Evolutionary conservation across 2,888 invertebrate species (phyloP), one percentile per base, ranked within the genome.

Genomic region (Anthoptus insignis): DNA sequence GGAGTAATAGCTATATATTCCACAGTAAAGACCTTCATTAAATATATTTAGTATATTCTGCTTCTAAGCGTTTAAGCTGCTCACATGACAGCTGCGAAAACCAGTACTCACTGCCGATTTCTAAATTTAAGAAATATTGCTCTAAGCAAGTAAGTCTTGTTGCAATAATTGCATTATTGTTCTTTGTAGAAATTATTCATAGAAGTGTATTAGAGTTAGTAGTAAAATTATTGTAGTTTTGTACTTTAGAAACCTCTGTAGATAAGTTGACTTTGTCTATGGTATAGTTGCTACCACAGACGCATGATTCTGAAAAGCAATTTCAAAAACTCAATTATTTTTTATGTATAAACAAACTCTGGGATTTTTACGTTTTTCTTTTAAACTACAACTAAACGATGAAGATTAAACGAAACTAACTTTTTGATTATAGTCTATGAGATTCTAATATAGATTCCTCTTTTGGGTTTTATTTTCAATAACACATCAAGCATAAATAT

Each of bases 41-140:
- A 37, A 37, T 37, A 37, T 37, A 37, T 37, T 37, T 21, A 13
- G 45, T 22, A 5, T 22, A 45, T 45, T 45, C 0, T 45, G 65
- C 71, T 70, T 73, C 69, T 70, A 50, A 56, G 60, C 64, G 57
- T 64, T 65, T 69, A 64, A 50, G 80, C 78, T 81, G 76, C 57
- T 65, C 24, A 63, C 6, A 60, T 64, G 60, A 73, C 78, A 79
- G 81, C 78, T 77, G 70, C 69, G 57, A 70, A 76, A 85, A 91
- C 91, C 91, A 91, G 91, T 90, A 84, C 79, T 81, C 91, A 91
- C 91, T 91, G 91, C 91, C 91, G 78, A 80, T 78, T 77, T 78
- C 76, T 73, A 79, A 69, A 66, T 50, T 61, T 68, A 68, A 70
- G 66, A 56, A 29, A 80, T 79, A 73, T 84, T 88, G 88, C 88